Percentiles rank a stretch among this genome's conserved stretches.
Conservation (phyloP, 2,888 invertebrate genomes). For the Lasioglossum leucozonium region DNA sequence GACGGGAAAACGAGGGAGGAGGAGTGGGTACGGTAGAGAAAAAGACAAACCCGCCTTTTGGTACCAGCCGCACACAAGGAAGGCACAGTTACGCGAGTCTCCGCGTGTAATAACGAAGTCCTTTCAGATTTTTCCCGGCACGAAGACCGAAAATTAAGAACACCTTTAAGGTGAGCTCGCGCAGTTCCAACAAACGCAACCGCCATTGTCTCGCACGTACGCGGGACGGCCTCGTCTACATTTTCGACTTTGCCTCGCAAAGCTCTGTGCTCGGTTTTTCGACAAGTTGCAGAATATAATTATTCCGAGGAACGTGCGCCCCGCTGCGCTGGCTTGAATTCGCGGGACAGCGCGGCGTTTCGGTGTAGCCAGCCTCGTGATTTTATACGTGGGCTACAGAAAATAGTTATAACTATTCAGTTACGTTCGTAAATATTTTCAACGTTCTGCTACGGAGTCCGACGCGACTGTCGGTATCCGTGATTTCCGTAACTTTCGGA, state of each 20-base stretch:
- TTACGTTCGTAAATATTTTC: too few relatives aligned
- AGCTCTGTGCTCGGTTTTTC: not conserved
- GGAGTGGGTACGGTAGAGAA: not conserved
- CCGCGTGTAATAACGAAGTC: conserved; percentile 29
- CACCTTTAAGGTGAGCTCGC: conserved; percentile 16
- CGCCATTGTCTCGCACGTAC: not conserved
- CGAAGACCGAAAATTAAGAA: conserved; percentile 34
- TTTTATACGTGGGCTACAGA: not conserved
- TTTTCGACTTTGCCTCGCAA: not conserved
- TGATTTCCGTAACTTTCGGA: too few relatives aligned
- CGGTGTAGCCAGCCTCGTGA: not conserved
- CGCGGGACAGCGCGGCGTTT: not conserved
- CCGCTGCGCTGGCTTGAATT: not conserved
- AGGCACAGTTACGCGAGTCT: conserved; percentile 22
- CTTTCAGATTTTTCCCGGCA: conserved; percentile 3
- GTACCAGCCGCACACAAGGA: conserved; percentile 9
- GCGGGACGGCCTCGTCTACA: not conserved
- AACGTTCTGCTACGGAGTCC: too few relatives aligned
- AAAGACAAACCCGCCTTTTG: not conserved
- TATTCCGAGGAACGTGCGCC: not conserved
- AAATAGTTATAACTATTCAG: not conserved
- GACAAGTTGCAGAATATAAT: not conserved
- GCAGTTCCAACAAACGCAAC: not conserved
- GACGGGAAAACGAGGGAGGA: not conserved
- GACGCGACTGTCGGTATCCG: too few relatives aligned